Base-by-base conservation (phyloP, 2,888 invertebrate genomes). In the Ichneumoninae sp. region DNA sequence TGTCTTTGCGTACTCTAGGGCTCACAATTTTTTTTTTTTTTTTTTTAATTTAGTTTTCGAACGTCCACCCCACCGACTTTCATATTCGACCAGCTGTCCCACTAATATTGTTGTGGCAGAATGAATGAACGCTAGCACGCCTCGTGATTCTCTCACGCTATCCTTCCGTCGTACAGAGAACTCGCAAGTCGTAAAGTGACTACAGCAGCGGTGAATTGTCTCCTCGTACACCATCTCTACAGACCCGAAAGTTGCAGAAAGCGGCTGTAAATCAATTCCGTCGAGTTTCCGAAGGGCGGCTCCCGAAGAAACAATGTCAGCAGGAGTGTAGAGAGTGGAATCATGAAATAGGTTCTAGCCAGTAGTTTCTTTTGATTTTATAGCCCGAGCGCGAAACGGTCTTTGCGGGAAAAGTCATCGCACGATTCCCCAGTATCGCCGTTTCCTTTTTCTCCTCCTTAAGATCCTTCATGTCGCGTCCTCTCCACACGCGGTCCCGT, bases 401-500 rank as follows among this genome's bases (percentile, higher is more conserved):
- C 66, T 33, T 66, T 50, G 50, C 52, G 47, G 44, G 19, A 62
- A 81, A 81, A 81, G 70, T 76, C 40, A 22, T 26, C 80, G 74
- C 80, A 65, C 80, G 62, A 81, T 19, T 76, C 80, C 33, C 62
- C 81, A n/a, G 30, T 8, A 81, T 70, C 75, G 72, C 47, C 36
- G 19, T 19, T 70, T 47, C 30, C 30, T 50, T 66, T 22, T 50
- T 30, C 19, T 16, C 30, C 22, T 30, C 50, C 70, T 60, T 5
- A 44, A 47, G 52, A 30, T 69, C 62, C 8, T 52, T 40, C 33
- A 33, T 40, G 47, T 40, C 52, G 69, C 75, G 75, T 81, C 44
- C 62, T 70, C 40, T 52, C 75, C 69, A 81, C 81, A 52, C 75
- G 75, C 81, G 81, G 70, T 81, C 81, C 81, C 81, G 81, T 81